These are phyloP conservation scores for Scaptodrosophila latifasciaeformis DNA, from an alignment of 2,888 invertebrate species.

Conservation along the genomic window DNA sequence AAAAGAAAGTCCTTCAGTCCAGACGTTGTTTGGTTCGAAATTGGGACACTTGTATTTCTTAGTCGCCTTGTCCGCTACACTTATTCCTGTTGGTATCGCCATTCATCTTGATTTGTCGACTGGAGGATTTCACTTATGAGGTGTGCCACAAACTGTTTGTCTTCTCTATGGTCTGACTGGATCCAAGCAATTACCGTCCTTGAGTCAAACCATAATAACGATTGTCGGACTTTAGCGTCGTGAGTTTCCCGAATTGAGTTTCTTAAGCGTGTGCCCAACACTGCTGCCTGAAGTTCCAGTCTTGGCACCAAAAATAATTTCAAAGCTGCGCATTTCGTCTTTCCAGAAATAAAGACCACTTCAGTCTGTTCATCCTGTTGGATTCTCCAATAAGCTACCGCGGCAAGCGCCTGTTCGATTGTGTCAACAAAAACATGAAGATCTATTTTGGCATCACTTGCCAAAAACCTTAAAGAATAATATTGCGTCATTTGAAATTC, in stretches of 20 bases:
- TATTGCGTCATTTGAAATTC: no score
- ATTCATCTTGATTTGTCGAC: not conserved
- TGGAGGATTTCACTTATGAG: not conserved
- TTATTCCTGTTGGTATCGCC: not conserved
- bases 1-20: not conserved
- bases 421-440: not conserved
- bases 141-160: not conserved
- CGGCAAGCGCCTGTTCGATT: not conserved
- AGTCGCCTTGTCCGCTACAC: not conserved
- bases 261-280: not conserved
- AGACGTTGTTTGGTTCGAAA: not conserved
- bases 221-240: not conserved
- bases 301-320: not conserved
- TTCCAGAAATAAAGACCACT: not conserved
- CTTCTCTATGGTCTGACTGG: not conserved
- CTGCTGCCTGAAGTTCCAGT: not conserved
- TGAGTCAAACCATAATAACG: not conserved
- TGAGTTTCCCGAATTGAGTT: not conserved
- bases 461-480: no score
- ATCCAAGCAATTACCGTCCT: not conserved
- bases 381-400: not conserved
- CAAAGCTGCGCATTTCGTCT: not conserved
- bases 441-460: not conserved
- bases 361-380: not conserved
- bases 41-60: not conserved